These are phyloP conservation scores for Drosophila asahinai DNA, from an alignment of 1,140 invertebrate species.

Conservation along the genomic window DNA sequence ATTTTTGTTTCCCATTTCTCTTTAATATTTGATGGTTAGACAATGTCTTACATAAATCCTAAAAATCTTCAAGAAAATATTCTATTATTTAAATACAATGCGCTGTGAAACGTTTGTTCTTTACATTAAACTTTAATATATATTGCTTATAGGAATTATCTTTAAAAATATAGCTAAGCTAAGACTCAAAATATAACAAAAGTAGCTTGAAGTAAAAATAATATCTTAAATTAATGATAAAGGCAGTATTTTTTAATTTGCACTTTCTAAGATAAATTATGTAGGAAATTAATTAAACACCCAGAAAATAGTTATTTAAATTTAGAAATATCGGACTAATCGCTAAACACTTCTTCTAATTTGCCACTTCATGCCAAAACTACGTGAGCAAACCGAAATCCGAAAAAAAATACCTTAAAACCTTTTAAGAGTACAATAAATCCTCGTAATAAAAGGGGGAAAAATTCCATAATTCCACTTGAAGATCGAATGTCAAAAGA, in stretches of 20 bases:
- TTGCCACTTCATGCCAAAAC: background rate
- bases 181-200: background rate
- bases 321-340: background rate
- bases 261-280: background rate
- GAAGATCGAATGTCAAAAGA: conserved; percentile 1
- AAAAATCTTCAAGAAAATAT: too few relatives aligned
- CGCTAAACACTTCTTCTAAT: too few relatives aligned
- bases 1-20: background rate
- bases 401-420: background rate
- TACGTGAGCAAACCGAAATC: background rate
- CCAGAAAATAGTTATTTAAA: background rate
- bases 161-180: background rate
- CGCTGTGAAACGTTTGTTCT: background rate
- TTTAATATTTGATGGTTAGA: background rate
- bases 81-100: background rate
- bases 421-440: background rate
- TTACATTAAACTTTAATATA: background rate
- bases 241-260: background rate
- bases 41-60: background rate
- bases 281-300: background rate
- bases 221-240: background rate
- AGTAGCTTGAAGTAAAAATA: background rate
- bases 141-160: background rate
- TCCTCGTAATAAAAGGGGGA: background rate
- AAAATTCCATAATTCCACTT: conserved; percentile 14